Conservation (phyloP, 2,888 invertebrate species). For the Poecilus cupreus region DNA sequence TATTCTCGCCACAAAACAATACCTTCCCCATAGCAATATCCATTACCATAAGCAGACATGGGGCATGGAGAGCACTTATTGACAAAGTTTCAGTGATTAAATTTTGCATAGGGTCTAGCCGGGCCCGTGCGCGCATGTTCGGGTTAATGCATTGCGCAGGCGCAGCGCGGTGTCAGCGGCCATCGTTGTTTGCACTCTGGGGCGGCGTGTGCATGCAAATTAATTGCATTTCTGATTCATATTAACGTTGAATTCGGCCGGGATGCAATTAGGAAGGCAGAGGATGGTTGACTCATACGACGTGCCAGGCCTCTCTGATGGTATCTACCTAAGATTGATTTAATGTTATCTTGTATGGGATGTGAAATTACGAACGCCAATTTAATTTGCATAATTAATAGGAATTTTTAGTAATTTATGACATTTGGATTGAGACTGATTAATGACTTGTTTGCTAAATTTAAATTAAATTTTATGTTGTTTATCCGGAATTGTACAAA, state of each 20-base stretch:
- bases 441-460: too few species aligned
- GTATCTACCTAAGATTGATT: conserved; percentile 3
- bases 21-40: not conserved
- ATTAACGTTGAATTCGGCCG: too few species aligned
- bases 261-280: too few species aligned
- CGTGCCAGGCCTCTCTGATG: not conserved
- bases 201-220: conserved; percentile 15
- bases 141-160: conserved; percentile 12
- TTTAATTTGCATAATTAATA: not conserved
- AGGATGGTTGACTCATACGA: not conserved
- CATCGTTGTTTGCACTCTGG: conserved; percentile 23
- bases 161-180: conserved; percentile 1
- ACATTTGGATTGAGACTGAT: too few species aligned
- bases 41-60: conserved; percentile 3
- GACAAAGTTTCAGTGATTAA: conserved; percentile 42
- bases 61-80: conserved; percentile 34
- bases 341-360: not conserved
- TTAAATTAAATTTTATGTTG: too few species aligned
- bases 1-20: too few species aligned
- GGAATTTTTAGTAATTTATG: not conserved
- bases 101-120: conserved; percentile 29
- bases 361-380: not conserved
- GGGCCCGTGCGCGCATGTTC: conserved; percentile 13
- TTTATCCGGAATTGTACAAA: too few species aligned
- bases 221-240: conserved; percentile 28